Conservation (phyloP, 1,140 invertebrate genomes). For the Bicyclus anynana region DNA sequence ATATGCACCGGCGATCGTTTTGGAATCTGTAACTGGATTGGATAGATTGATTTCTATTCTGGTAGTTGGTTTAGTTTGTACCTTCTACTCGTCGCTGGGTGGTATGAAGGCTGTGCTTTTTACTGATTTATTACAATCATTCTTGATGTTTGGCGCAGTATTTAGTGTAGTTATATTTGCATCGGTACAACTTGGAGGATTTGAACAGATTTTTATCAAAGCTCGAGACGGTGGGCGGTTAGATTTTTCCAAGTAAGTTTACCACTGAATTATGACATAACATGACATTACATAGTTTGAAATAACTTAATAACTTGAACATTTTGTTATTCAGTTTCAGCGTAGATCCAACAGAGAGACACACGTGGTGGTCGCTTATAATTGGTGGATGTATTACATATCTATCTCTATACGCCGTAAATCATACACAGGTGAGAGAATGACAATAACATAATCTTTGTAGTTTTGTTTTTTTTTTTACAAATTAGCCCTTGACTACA, state of each 20-base stretch:
- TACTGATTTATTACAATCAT: slow-evolving; percentile 93
- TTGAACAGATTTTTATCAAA: slow-evolving; percentile 82
- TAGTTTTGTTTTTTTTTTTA: no score
- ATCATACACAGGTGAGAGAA: slow-evolving; percentile 81
- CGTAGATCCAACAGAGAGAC: slow-evolving; percentile 86
- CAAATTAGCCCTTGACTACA: no score
- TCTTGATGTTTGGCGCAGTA: slow-evolving; percentile 86
- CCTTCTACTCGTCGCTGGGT: slow-evolving; percentile 95
- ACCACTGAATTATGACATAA: no score
- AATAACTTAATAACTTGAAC: no score
- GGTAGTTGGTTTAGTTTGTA: slow-evolving; percentile 92
- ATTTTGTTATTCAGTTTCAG: slow-evolving; percentile 80
- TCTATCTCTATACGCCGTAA: slow-evolving; percentile 93
- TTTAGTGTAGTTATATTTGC: slow-evolving; percentile 88
- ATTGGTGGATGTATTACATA: slow-evolving; percentile 96
- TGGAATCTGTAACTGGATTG: slow-evolving; percentile 91
- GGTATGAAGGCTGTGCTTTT: slow-evolving; percentile 97
- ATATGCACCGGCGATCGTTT: slow-evolving; percentile 93
- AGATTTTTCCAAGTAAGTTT: slow-evolving; percentile 87
- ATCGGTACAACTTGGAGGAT: slow-evolving; percentile 84
- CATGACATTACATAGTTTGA: no score
- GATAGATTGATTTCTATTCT: slow-evolving; percentile 86
- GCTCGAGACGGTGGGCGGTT: slow-evolving; percentile 82
- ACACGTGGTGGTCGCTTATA: slow-evolving; percentile 94
- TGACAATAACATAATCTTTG: neutral